phyloP scores from a whole-genome alignment of 2,888 invertebrate species.

The Augiades crinisus region DNA sequence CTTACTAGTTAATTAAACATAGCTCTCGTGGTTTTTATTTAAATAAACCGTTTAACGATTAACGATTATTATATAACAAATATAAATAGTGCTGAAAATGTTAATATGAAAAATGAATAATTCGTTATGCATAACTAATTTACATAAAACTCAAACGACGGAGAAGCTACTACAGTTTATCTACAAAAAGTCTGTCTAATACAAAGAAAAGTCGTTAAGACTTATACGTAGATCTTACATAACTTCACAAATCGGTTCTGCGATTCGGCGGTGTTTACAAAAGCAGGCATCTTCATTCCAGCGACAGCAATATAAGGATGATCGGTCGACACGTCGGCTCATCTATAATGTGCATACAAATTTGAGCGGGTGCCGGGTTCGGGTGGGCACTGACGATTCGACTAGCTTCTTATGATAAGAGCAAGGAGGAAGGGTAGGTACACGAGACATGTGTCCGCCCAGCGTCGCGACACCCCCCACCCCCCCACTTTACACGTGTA shows the following conservation, averaged over 20 bases:
- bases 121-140: too few relatives aligned
- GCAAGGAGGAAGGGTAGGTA: slow-evolving; percentile 40
- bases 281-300: slow-evolving; percentile 32
- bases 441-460: slow-evolving; percentile 65
- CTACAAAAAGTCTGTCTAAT: too few relatives aligned
- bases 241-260: slow-evolving; percentile 41
- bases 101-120: too few relatives aligned
- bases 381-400: slow-evolving; percentile 47
- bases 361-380: slow-evolving; percentile 49
- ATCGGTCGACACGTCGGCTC: slow-evolving; percentile 66
- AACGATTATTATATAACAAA: too few relatives aligned
- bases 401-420: slow-evolving; percentile 58
- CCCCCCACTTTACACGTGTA: slow-evolving; percentile 61
- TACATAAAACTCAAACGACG: too few relatives aligned
- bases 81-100: too few relatives aligned
- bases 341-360: slow-evolving; percentile 78
- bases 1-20: slow-evolving; percentile 11
- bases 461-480: slow-evolving; percentile 46
- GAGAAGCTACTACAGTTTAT: too few relatives aligned
- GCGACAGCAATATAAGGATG: slow-evolving; percentile 66
- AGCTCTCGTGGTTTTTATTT: not conserved
- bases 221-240: slow-evolving; percentile 1
- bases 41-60: not conserved
- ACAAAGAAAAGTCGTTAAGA: not conserved
- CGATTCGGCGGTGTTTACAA: slow-evolving; percentile 45